Evolutionary conservation across 2,888 invertebrate genomes (phyloP).

Genomic region (Auanema freiburgensis): DNA sequence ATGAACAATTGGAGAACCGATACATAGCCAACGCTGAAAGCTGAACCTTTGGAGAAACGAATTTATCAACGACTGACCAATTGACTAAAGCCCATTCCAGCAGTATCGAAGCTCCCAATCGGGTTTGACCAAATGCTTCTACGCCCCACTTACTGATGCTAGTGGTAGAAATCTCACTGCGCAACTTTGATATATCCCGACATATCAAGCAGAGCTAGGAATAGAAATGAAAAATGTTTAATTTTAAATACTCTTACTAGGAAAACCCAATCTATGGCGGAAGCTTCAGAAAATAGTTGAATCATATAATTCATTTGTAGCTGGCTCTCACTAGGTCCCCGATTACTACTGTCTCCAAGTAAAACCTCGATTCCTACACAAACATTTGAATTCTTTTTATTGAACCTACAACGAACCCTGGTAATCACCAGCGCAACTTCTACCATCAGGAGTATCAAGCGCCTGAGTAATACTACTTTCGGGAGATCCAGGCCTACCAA

Average conservation of each 20-base stretch:
- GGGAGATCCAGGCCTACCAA: constrained; percentile 8
- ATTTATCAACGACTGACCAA: constrained; percentile 35
- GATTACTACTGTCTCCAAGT: constrained; percentile 27
- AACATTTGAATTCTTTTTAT: constrained; percentile 3
- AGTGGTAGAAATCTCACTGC: constrained; percentile 30
- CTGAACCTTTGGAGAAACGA: neutral
- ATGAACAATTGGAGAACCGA: constrained; percentile 45
- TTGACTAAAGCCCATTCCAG: constrained; percentile 52
- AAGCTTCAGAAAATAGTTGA: constrained; percentile 42
- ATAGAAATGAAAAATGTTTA: neutral
- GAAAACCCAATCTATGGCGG: constrained; percentile 56
- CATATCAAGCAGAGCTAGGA: constrained; percentile 49
- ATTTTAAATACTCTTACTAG: constrained; percentile 27
- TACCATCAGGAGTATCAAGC: constrained; percentile 24
- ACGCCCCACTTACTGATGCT: constrained; percentile 30
- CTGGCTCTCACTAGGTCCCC: constrained; percentile 30
- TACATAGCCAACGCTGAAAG: constrained; percentile 47
- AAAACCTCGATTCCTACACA: constrained; percentile 29
- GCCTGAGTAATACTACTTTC: constrained; percentile 18
- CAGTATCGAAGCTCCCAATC: constrained; percentile 42
- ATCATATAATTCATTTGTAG: constrained; percentile 42
- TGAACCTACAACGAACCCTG: constrained; percentile 17
- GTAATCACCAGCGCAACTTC: constrained; percentile 34
- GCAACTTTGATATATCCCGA: constrained; percentile 46
- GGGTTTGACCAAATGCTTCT: constrained; percentile 31